Evolutionary conservation across 2,888 invertebrate species (phyloP).

Genomic region (Scelioninae gen. 2): DNA sequence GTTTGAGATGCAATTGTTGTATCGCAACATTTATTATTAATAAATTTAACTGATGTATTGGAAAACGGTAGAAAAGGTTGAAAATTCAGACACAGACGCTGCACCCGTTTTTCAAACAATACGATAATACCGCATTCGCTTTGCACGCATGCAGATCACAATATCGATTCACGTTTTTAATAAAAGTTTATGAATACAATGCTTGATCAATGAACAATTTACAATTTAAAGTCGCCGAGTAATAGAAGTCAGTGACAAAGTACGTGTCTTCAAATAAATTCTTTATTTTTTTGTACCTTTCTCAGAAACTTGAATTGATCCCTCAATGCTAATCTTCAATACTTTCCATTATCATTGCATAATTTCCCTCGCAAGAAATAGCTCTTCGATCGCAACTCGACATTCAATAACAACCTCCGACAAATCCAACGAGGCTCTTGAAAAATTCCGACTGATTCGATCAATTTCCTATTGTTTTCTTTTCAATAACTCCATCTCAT

Average conservation of each 20-base stretch:
- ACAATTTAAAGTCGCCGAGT: not conserved
- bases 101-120: too few species aligned
- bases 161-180: not conserved
- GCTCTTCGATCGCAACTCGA: constrained; percentile 5
- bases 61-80: constrained; percentile 13
- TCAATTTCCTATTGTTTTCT: constrained; percentile 18
- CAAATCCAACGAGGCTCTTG: constrained; percentile 27
- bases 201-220: not conserved
- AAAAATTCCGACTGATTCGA: constrained; percentile 31
- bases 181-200: not conserved
- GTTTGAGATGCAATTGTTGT: not conserved
- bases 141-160: not conserved
- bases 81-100: too few species aligned
- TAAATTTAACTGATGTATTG: constrained; percentile 6
- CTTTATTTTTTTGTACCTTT: too few species aligned
- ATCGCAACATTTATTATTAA: too few species aligned
- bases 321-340: too few species aligned
- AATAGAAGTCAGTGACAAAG: not conserved
- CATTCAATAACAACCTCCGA: constrained; percentile 30
- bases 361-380: not conserved
- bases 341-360: constrained; percentile 18
- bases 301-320: too few species aligned
- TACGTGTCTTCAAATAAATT: not conserved
- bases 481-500: too few species aligned
- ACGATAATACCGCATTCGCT: too few species aligned